These are phyloP conservation scores for Megaceryle maxima DNA, from an alignment of 2,113 vertebrate species.

Conservation along the genomic window DNA sequence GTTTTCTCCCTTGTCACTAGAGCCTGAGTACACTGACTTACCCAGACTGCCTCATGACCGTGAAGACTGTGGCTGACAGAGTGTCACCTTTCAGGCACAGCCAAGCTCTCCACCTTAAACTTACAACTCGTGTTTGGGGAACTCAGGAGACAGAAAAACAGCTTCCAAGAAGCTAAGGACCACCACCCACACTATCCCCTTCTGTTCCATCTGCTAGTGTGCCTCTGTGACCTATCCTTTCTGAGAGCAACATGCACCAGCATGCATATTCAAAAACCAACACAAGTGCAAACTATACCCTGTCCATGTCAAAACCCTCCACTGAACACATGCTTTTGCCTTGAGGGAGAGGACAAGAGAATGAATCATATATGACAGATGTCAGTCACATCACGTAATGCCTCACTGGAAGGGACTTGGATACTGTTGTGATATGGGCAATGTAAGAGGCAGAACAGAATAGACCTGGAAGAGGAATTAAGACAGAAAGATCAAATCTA, in stretches of 20 bases:
- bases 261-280: background rate
- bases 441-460: background rate
- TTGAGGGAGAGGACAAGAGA: background rate
- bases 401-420: slow-evolving; percentile 18
- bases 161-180: background rate
- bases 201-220: background rate
- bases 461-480: background rate
- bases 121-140: background rate
- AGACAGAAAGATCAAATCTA: slow-evolving; percentile 11
- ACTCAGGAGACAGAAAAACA: background rate
- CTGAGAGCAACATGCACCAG: background rate
- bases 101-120: background rate
- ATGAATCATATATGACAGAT: slow-evolving; percentile 4
- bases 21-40: background rate
- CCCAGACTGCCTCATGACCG: background rate
- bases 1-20: background rate
- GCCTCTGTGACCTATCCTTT: background rate
- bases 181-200: background rate
- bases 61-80: background rate
- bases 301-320: background rate
- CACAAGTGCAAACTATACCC: background rate
- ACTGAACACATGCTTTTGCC: background rate
- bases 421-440: background rate
- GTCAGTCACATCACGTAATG: slow-evolving; percentile 53
- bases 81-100: background rate